These are phyloP conservation scores for Excalfactoria chinensis DNA, from an alignment of 2,113 vertebrate genomes.

Conservation along the genomic window DNA sequence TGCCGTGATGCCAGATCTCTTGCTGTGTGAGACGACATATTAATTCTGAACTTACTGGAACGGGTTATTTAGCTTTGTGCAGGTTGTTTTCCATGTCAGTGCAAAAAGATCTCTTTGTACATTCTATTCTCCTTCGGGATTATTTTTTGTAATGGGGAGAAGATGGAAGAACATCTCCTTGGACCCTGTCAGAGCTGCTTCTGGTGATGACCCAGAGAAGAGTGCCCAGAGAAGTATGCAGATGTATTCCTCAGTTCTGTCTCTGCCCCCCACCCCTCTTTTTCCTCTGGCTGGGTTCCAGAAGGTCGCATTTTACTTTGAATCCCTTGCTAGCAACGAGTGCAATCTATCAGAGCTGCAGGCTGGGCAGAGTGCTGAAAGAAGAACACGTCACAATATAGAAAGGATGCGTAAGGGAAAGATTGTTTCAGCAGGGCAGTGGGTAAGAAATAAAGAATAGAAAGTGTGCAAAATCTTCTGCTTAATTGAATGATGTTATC, in stretches of 20 bases:
- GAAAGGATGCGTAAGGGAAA: background rate
- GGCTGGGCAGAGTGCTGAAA: background rate
- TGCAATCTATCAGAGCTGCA: background rate
- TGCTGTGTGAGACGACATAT: slow-evolving; percentile 22
- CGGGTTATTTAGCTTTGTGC: background rate
- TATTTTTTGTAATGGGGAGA: background rate
- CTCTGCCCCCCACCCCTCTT: background rate
- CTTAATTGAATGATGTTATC: slow-evolving; percentile 34
- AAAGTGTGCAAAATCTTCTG: slow-evolving; percentile 33
- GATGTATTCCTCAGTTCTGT: background rate
- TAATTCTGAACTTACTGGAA: slow-evolving; percentile 15
- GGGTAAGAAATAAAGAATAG: slow-evolving; percentile 15
- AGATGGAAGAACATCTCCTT: slow-evolving; percentile 8
- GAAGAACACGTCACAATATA: background rate
- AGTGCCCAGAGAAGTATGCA: background rate
- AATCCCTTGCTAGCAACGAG: background rate
- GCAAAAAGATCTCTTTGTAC: background rate
- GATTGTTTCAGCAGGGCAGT: background rate
- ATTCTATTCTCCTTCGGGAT: slow-evolving; percentile 22
- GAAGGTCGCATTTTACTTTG: background rate
- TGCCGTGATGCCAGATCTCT: slow-evolving; percentile 33
- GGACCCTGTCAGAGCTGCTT: slow-evolving; percentile 1
- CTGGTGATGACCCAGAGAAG: background rate
- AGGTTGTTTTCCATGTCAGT: slow-evolving; percentile 39
- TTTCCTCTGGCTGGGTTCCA: background rate